Evolutionary conservation across 2,888 invertebrate genomes (phyloP).

Genomic region (Allolobophora icterica): DNA sequence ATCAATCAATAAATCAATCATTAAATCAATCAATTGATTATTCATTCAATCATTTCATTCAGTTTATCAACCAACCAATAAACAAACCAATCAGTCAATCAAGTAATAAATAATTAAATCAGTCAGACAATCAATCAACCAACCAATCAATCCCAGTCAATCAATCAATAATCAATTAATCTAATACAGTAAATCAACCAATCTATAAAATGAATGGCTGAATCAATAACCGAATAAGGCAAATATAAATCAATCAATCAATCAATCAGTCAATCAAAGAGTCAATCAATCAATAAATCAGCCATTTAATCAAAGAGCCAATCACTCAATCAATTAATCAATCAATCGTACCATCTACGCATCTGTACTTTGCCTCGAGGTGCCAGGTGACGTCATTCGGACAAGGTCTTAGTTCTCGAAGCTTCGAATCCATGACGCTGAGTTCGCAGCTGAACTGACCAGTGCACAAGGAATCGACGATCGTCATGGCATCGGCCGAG

Average conservation of each 20-base stretch:
- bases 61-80: no score
- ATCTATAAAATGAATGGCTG: not conserved
- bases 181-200: not conserved
- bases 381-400: slow-evolving; percentile 43
- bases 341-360: slow-evolving; percentile 39
- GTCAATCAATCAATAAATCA: not conserved
- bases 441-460: slow-evolving; percentile 36
- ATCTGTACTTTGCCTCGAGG: slow-evolving; percentile 39
- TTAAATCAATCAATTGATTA: no score
- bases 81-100: no score
- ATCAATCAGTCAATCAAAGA: no score
- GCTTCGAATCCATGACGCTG: slow-evolving; percentile 39
- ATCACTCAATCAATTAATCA: not conserved
- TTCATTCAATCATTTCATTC: no score
- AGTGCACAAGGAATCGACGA: slow-evolving; percentile 37
- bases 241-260: not conserved
- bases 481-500: slow-evolving; percentile 31
- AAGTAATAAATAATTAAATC: no score
- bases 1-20: no score
- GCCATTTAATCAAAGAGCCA: not conserved
- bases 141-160: no score
- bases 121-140: no score
- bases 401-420: slow-evolving; percentile 36
- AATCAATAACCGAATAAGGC: no score
- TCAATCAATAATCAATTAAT: no score